Conservation (phyloP, 2,888 invertebrate species). For the Dexiosoma caninum region DNA sequence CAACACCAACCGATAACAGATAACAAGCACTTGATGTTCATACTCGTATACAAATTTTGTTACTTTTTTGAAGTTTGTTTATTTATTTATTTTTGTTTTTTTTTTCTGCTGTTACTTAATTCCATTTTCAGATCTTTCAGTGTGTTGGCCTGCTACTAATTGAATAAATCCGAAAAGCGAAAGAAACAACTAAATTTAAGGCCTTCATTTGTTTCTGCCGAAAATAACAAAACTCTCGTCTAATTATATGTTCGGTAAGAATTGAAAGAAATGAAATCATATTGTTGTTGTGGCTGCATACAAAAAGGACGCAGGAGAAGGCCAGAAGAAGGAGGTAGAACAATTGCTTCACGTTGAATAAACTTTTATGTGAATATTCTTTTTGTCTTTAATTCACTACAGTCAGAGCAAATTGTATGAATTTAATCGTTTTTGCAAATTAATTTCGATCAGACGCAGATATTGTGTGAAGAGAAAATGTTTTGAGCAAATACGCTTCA, state of each 20-base stretch:
- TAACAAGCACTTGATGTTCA: conserved; percentile 54
- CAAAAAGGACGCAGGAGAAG: no score
- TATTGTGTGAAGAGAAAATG: background rate
- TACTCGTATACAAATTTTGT: conserved; percentile 52
- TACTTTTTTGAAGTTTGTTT: conserved; percentile 18
- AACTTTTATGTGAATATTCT: background rate
- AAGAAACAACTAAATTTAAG: conserved; percentile 43
- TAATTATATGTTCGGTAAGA: conserved; percentile 47
- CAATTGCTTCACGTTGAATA: background rate
- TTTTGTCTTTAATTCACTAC: conserved; percentile 18
- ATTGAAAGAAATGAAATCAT: conserved; percentile 36
- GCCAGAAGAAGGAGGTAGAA: background rate
- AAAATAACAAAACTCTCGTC: conserved; percentile 49
- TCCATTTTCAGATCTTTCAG: conserved; percentile 5
- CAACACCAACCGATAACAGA: conserved; percentile 55
- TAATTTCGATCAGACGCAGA: background rate
- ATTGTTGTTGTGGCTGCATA: conserved; percentile 9
- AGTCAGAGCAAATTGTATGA: background rate
- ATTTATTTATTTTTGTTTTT: no score
- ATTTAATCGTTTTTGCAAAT: conserved; percentile 11
- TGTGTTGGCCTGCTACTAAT: conserved; percentile 36
- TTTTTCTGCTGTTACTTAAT: conserved; percentile 22
- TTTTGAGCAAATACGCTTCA: background rate
- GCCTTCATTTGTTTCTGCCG: conserved; percentile 55
- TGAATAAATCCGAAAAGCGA: conserved; percentile 53